phyloP scores from a whole-genome alignment of 1,140 invertebrate species.

The Drosophila littoralis region DNA sequence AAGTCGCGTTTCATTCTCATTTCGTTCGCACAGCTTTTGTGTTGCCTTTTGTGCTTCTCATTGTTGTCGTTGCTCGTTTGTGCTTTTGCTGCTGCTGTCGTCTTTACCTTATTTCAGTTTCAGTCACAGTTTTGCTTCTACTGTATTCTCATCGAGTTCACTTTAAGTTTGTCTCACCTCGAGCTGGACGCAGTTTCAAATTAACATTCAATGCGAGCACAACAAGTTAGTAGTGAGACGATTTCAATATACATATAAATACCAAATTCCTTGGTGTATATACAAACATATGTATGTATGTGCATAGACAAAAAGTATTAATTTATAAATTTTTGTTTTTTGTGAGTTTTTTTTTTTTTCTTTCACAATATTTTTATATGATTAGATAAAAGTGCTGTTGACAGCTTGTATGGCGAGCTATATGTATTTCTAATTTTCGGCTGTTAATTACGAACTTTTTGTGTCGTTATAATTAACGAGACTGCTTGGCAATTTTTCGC shows the following conservation, averaged over 20 bases:
- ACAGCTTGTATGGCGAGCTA: background rate
- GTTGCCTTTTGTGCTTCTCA: constrained; percentile 14
- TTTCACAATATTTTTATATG: background rate
- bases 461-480: background rate
- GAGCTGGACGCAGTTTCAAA: constrained; percentile 65
- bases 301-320: background rate
- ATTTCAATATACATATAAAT: constrained; percentile 21
- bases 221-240: constrained; percentile 65
- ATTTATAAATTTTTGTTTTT: constrained; percentile 17
- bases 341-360: constrained; percentile 31
- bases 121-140: constrained; percentile 15
- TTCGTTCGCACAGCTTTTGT: constrained; percentile 39
- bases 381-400: background rate
- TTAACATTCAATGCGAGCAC: constrained; percentile 73
- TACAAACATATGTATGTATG: constrained; percentile 6
- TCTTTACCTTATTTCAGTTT: constrained; percentile 30
- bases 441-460: background rate
- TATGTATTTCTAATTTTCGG: too few relatives aligned
- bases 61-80: constrained; percentile 7
- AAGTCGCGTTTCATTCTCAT: constrained; percentile 64
- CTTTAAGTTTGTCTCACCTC: constrained; percentile 64
- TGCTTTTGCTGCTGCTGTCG: constrained; percentile 9
- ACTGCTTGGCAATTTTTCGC: background rate
- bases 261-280: background rate
- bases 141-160: constrained; percentile 72